phyloP scores from a whole-genome alignment of 2,797 vertebrate species.

The Ceryle rudis region DNA sequence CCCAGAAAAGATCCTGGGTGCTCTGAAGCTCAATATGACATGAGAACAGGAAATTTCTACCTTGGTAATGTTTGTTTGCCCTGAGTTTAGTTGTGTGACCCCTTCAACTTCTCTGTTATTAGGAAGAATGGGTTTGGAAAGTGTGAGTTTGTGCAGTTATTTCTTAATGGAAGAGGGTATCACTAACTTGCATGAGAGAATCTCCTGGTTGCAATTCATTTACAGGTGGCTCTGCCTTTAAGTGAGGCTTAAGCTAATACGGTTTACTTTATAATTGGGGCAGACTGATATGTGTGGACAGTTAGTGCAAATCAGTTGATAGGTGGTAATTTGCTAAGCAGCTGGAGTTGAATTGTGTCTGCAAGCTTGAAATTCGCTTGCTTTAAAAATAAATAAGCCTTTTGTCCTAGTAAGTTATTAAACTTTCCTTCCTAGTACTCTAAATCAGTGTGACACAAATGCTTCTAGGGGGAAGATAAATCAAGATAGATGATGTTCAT shows the following conservation, averaged over 20 bases:
- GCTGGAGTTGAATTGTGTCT: constrained; percentile 61
- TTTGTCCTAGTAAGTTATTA: constrained; percentile 42
- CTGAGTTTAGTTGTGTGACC: not conserved
- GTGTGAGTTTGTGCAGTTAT: not conserved
- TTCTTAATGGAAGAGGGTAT: not conserved
- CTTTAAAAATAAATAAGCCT: constrained; percentile 60
- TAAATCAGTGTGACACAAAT: not conserved
- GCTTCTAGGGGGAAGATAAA: constrained; percentile 27
- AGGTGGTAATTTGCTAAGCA: constrained; percentile 60
- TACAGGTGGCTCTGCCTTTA: constrained; percentile 39
- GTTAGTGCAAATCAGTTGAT: constrained; percentile 41
- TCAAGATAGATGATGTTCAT: not conserved
- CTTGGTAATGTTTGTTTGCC: not conserved
- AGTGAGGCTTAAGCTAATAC: constrained; percentile 30
- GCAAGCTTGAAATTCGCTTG: constrained; percentile 27
- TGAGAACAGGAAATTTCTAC: not conserved
- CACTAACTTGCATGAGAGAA: constrained; percentile 8
- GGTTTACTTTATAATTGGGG: constrained; percentile 50
- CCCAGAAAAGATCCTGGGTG: not conserved
- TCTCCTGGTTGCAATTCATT: constrained; percentile 24
- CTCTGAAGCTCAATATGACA: not conserved
- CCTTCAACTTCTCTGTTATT: not conserved
- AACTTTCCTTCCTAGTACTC: not conserved
- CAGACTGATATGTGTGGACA: constrained; percentile 46
- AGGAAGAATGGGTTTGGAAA: not conserved